A percentile compares a stretch with the other conserved stretches of the same genome.
phyloP scores from a whole-genome alignment of 2,888 invertebrate species.

The Congeria kusceri region DNA sequence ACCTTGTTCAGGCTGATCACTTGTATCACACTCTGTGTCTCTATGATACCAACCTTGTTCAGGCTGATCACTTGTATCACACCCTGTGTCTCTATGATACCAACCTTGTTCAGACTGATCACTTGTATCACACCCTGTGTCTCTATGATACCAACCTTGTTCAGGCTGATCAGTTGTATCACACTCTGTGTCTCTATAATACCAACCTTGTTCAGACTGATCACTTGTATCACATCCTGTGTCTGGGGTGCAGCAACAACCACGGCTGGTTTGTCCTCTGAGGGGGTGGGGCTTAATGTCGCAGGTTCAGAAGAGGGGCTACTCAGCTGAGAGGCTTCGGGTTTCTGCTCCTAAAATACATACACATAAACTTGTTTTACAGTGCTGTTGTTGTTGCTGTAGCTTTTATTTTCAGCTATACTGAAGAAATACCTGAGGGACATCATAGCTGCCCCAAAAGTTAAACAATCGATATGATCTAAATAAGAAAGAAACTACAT shows the following conservation, averaged over 20 bases:
- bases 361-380: too few relatives aligned
- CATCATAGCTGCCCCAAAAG: too few relatives aligned
- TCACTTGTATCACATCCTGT: slow-evolving; percentile 71
- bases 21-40: too few relatives aligned
- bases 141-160: slow-evolving; percentile 76
- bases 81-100: slow-evolving; percentile 55
- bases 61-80: slow-evolving; percentile 72
- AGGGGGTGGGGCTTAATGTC: slow-evolving; percentile 56
- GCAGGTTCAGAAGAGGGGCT: slow-evolving; percentile 58
- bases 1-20: too few relatives aligned
- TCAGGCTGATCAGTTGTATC: slow-evolving; percentile 70
- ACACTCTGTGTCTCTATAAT: slow-evolving; percentile 64
- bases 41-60: slow-evolving; percentile 74
- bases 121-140: slow-evolving; percentile 67
- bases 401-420: too few relatives aligned
- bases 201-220: slow-evolving; percentile 74
- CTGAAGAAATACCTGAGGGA: too few relatives aligned
- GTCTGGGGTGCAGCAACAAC: slow-evolving; percentile 2
- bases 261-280: slow-evolving; percentile 51
- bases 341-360: slow-evolving; percentile 39
- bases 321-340: slow-evolving; percentile 11
- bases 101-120: slow-evolving; percentile 73
- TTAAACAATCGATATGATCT: too few relatives aligned
- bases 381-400: too few relatives aligned
- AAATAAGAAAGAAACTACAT: too few relatives aligned